Conservation (phyloP, 2,113 vertebrate species). For the Pelmatolapia mariae region DNA sequence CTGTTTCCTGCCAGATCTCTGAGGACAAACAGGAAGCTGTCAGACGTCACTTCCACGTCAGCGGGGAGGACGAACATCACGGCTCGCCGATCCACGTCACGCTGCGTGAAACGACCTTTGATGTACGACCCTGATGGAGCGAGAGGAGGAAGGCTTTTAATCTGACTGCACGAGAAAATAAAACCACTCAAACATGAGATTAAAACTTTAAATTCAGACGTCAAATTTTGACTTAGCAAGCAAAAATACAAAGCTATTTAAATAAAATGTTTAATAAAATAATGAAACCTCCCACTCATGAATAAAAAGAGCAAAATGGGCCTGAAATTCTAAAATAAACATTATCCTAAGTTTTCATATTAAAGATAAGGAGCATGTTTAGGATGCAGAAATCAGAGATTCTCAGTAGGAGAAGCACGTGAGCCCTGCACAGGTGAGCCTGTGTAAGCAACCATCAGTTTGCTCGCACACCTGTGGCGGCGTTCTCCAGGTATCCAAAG, state of each 20-base stretch:
- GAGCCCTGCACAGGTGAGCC: neutral
- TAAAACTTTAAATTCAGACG: neutral
- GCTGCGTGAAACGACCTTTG: slow-evolving; percentile 61
- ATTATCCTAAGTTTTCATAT: too few relatives aligned
- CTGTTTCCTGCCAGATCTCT: slow-evolving; percentile 69
- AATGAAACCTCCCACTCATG: too few relatives aligned
- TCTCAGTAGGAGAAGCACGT: neutral
- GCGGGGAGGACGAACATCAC: slow-evolving; percentile 60
- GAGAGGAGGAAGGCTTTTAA: neutral
- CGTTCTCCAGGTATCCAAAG: slow-evolving; percentile 70
- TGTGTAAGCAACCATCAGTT: neutral
- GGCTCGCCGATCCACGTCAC: slow-evolving; percentile 61
- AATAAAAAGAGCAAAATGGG: too few relatives aligned
- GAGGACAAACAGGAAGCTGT: slow-evolving; percentile 70
- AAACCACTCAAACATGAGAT: neutral
- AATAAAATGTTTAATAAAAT: too few relatives aligned
- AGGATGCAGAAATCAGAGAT: neutral
- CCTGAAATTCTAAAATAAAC: too few relatives aligned
- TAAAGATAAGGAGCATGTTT: neutral
- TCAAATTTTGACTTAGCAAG: neutral
- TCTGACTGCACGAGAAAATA: rapidly evolving
- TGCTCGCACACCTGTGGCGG: slow-evolving; percentile 25
- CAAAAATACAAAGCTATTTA: too few relatives aligned
- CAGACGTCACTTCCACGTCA: slow-evolving; percentile 54
- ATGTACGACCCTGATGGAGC: slow-evolving; percentile 60